Base-by-base conservation (phyloP, 1,140 invertebrate genomes). In the Melanaphis sacchari region DNA sequence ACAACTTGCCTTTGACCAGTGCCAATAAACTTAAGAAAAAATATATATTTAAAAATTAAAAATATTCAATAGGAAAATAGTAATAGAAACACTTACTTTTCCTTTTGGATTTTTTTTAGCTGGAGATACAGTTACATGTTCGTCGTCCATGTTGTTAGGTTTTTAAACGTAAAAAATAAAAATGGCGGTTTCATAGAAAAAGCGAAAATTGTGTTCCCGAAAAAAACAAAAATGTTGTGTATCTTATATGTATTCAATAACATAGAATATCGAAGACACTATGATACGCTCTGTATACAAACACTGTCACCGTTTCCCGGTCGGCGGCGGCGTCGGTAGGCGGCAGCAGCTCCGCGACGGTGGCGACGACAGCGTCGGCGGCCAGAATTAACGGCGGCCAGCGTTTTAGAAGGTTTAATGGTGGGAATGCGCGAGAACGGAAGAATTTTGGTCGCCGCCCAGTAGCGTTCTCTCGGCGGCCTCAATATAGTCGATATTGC, bases 251-350 rank as follows among this genome's bases (percentile, higher is more conserved):
- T n/a, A n/a, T n/a, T n/a, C n/a, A n/a, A n/a, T n/a, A n/a, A n/a
- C n/a, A n/a, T n/a, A 41, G 41, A 84, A 84, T 84, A 84, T 41
- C 81, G 40, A 38, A 84, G 22, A 84, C 36, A 40, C 81, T 84
- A 22, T 43, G 7, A 38, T 84, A 84, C 81, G 36, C 81, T 38
- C 81, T 84, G 81, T 84, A 84, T 84, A 84, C 81, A 84, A 84
- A 84, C 81, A 84, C 81, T 41, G 81, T 84, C 81, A 84, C 81
- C 81, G 81, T 41, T 84, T 84, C 38, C 18, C 8, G 38, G 81
- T 41, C 81, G 36, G 81, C 81, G 21, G 81, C 40, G 81, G 38
- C 81, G 81, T 22, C 1, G 38, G 81, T 84, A n/a, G 81, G n/a
- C 18, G 66, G 31, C 66, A 6, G 1, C n/a, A n/a, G 66, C 21